Base-by-base conservation (phyloP, 2,888 invertebrate species). In the Philopedon plagiatum region DNA sequence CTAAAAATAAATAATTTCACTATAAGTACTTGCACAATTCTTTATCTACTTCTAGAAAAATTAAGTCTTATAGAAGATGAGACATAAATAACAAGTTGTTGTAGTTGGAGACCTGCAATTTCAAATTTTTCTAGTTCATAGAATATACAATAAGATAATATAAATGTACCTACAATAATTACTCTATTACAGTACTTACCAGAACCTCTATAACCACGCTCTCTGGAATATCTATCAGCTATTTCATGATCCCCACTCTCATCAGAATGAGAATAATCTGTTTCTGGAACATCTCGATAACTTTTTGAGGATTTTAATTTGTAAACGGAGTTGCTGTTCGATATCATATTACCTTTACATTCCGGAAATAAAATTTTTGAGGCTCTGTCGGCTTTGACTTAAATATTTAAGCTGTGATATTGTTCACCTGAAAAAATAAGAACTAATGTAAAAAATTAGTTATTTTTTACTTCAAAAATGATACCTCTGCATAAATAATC, bases 241-340 rank as follows among this genome's bases (percentile, higher is more conserved):
- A 80, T 76, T 49, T 84, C 84, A 68, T 81, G 83, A 73, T 84
- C 84, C 67, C 79, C 80, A 77, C 86, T 86, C 81, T 86, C 86
- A 76, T 89, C 88, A 75, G 86, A 83, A 80, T 86, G 86, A 77
- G 88, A 87, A 9, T 87, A 83, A 79, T 87, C 86, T 77, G 83
- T 85, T 75, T 85, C 85, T 74, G 81, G 81, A 66, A 84, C 80
- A 76, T 86, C 86, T 81, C 83, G 65, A 85, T 85, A 85, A 41
- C 86, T 86, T 84, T 88, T 90, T 57, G 88, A 86, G 86, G 89
- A 89, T 87, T 89, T 90, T 77, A 89, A 87, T 87, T 90, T 90
- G 86, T 87, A 90, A 8, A 75, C 66, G 58, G 75, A 61, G 84
- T 87, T 87, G 85, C 88, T 90, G 85, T 90, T 90, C 85, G 90